phyloP scores from a whole-genome alignment of 1,140 invertebrate species.

The Hycleus cichorii region DNA sequence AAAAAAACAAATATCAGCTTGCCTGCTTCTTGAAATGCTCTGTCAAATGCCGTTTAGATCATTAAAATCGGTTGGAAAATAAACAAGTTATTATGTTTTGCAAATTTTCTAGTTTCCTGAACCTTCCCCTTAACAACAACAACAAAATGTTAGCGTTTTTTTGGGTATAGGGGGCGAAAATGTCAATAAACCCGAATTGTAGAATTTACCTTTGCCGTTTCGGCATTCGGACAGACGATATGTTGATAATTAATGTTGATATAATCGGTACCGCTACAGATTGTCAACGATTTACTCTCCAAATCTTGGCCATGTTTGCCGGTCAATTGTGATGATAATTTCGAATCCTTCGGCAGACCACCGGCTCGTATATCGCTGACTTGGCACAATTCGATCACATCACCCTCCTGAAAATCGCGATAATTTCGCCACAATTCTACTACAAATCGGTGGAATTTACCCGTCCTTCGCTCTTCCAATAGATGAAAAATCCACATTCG shows the following conservation, averaged over 20 bases:
- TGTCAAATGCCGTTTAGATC: too few species aligned
- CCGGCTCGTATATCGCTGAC: constrained; percentile 92
- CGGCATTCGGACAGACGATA: constrained; percentile 86
- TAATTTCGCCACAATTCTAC: not conserved
- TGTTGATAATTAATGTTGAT: constrained; percentile 99
- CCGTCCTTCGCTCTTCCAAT: constrained; percentile 95
- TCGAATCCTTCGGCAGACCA: constrained; percentile 82
- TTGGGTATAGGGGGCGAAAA: not conserved
- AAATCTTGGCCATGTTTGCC: constrained; percentile 71
- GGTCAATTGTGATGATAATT: constrained; percentile 69
- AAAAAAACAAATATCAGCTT: too few species aligned
- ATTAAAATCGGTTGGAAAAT: too few species aligned
- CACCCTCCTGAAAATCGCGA: constrained; percentile 69
- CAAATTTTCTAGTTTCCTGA: too few species aligned
- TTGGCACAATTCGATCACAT: constrained; percentile 94
- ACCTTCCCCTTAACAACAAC: too few species aligned
- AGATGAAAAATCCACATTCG: constrained; percentile 98
- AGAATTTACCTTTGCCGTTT: constrained; percentile 76
- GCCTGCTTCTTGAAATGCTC: too few species aligned
- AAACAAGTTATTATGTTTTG: too few species aligned
- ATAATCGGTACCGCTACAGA: constrained; percentile 98
- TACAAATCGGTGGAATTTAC: constrained; percentile 45
- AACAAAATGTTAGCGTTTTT: not conserved
- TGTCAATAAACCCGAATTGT: not conserved
- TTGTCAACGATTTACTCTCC: constrained; percentile 93